Evolutionary conservation across 2,888 invertebrate species (phyloP), one percentile per base, ranked within the genome.

Genomic region (Drosophila lacicola): DNA sequence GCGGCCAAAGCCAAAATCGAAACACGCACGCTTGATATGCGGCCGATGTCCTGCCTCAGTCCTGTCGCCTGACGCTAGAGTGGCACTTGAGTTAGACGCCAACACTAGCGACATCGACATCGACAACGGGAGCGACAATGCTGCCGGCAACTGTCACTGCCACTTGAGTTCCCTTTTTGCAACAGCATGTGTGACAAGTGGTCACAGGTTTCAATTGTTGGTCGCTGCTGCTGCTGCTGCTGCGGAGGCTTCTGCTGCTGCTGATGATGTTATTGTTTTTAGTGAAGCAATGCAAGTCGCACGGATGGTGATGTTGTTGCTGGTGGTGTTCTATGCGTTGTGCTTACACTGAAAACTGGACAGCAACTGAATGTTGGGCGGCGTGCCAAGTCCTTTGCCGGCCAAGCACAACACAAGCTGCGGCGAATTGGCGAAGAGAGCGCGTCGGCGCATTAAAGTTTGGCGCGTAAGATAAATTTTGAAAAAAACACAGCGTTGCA

Each of bases 161-260:
- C 74, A 77, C 65, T 73, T 76, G 46, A 61, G 54, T 54, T 73
- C 25, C 42, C 50, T 39, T 51, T 46, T 54, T 71, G 67, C 53
- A 53, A 67, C 75, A 74, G 63, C 74, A 74, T 76, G 65, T 76
- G 69, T 80, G 84, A 76, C 82, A 74, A 82, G 78, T 84, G 84
- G 82, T 73, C 82, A 80, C 70, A 78, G 67, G 53, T 65, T 71
- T 77, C 65, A 54, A 79, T 73, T 79, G 72, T 64, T 74, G 46
- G 46, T 63, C 61, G 37, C 13, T 61, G 63, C 39, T 49, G 47
- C 13, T 61, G 63, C 39, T 49, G 47, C 46, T 45, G 60, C 37
- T 58, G 61, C 53, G 51, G 36, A 36, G 34, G 34, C 10, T 51
- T 25, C 5, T 50, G 41, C 3, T 25, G 14, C 3, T 45, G 4